Base-by-base conservation (phyloP, 1,140 invertebrate species). In the Euwallacea similis region DNA sequence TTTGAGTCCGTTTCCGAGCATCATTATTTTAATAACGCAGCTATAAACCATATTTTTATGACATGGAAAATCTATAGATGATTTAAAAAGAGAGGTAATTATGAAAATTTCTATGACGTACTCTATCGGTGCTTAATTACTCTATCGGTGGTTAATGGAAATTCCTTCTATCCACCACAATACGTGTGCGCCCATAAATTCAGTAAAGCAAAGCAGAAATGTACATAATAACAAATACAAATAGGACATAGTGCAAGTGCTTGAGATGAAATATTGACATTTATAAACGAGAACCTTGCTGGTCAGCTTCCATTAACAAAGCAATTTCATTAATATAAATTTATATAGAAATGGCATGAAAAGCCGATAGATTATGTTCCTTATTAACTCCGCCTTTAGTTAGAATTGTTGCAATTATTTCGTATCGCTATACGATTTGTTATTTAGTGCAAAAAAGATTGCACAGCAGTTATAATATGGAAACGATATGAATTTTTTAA, bases 1-100 rank as follows among this genome's bases (percentile, higher is more conserved):
- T 61, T 61, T 61, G 42, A 61, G 59, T 61, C 43, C 59, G 21
- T 61, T 61, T 61, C 59, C 59, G 21, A 42, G 11, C 59, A 43
- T 61, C 59, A 43, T 61, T 61, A 61, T 61, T 61, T 61, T 61
- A 61, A 61, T 61, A 61, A 61, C 59, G 13, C 13, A 58, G 55
- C 21, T 15, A 58, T 58, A 58, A 58, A 58, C n/a, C 55, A 61
- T 61, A 61, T 61, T 61, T 61, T 43, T 61, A 61, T 61, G 43
- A 6, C 2, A 33, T 33, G 21, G 21, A 33, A 33, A 33, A 33
- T 33, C 21, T 33, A 33, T 33, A 33, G 21, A 33, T 33, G 21
- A 33, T 33, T 33, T 33, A 33, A 33, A 33, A 33, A 33, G 4
- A 33, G 21, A 33, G 21, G 4, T 33, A 33, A 33, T 33, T 33